Conservation (phyloP, 2,797 vertebrate species). For the Remorina albescens region DNA sequence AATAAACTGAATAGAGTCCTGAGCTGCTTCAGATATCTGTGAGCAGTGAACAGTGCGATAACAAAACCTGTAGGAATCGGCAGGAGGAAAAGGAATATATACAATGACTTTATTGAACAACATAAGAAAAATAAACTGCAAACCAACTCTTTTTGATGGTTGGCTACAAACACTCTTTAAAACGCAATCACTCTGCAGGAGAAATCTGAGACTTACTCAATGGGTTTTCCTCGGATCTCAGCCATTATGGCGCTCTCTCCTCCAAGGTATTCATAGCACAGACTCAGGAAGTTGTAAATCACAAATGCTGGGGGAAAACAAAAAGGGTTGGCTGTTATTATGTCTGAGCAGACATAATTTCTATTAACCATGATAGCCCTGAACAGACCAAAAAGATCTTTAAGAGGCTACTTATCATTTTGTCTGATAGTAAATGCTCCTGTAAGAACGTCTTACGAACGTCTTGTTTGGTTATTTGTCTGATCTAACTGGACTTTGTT, state of each 20-base stretch:
- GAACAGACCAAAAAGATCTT: background rate
- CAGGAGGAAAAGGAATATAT: background rate
- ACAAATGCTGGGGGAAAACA: constrained; percentile 89
- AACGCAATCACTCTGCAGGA: background rate
- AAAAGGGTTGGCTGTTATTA: background rate
- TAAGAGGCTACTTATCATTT: background rate
- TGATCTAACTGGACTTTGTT: background rate
- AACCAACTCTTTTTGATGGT: background rate
- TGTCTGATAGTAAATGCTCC: background rate
- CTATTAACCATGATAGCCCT: background rate
- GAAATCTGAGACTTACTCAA: constrained; percentile 88
- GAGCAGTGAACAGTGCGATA: background rate
- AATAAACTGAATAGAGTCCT: no score
- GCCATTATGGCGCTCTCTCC: constrained; percentile 98
- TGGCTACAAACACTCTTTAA: background rate
- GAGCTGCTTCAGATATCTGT: background rate
- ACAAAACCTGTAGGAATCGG: background rate
- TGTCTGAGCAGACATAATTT: background rate
- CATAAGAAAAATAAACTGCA: background rate
- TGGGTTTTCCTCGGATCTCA: constrained; percentile 96
- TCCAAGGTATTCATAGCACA: constrained; percentile 97
- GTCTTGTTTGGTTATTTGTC: background rate
- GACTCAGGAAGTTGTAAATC: constrained; percentile 98
- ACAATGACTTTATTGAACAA: background rate
- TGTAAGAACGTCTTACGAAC: background rate